These are phyloP conservation scores for Leptinotarsa haldemani DNA, from an alignment of 2,888 invertebrate genomes.

Conservation along the genomic window DNA sequence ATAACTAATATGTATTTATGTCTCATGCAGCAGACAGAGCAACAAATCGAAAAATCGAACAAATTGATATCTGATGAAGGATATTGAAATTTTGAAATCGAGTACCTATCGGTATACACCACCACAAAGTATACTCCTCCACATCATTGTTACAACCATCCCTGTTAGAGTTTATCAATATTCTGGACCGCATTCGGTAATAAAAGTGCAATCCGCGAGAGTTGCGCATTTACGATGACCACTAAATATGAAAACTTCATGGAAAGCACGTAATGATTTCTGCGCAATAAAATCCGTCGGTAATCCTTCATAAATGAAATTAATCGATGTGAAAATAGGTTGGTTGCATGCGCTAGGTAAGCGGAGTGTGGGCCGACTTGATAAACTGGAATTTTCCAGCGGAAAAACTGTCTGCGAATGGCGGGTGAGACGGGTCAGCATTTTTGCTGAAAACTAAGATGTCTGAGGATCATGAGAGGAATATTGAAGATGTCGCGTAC, in stretches of 20 bases:
- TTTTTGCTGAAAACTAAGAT: conserved; percentile 1
- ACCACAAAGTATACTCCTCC: conserved; percentile 14
- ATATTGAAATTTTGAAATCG: neutral
- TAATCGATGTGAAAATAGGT: conserved; percentile 44
- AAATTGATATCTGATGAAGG: too few species aligned
- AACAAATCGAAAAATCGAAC: too few species aligned
- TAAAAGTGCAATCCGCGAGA: conserved; percentile 39
- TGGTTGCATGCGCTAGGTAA: conserved; percentile 38
- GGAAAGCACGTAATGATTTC: conserved; percentile 46
- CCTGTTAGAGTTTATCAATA: conserved; percentile 27
- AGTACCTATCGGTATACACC: conserved; percentile 19
- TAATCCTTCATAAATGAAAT: conserved; percentile 42
- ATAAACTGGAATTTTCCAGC: conserved; percentile 11
- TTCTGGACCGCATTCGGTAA: conserved; percentile 33
- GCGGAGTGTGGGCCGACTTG: conserved; percentile 39
- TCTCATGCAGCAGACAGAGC: too few species aligned
- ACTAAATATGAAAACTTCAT: conserved; percentile 47
- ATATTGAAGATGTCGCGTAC: neutral
- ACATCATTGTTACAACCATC: conserved; percentile 12
- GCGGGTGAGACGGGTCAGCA: conserved; percentile 1
- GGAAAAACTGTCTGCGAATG: conserved; percentile 8
- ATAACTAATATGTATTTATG: too few species aligned
- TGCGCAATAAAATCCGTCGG: conserved; percentile 39
- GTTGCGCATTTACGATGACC: conserved; percentile 44
- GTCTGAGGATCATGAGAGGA: neutral